Evolutionary conservation across 2,113 vertebrate genomes (phyloP).

Genomic region (Pteropus alecto): DNA sequence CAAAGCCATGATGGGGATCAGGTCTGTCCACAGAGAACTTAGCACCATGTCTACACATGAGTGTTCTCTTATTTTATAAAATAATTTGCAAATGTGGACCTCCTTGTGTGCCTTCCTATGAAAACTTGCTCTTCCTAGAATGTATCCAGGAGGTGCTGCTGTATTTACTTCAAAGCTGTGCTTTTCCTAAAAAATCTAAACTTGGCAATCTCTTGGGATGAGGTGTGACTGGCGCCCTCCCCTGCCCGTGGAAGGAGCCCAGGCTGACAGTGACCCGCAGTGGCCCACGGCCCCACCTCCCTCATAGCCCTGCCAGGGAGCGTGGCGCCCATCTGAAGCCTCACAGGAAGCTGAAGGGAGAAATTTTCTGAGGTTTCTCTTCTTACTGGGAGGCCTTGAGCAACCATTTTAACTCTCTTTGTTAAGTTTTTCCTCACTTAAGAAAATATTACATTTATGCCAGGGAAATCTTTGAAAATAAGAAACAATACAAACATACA

Average conservation of each 20-base stretch:
- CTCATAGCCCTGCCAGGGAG: not conserved
- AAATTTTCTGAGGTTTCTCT: not conserved
- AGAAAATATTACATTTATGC: not conserved
- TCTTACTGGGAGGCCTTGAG: not conserved
- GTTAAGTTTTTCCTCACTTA: not conserved
- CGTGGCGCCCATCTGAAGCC: not conserved
- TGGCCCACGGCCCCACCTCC: not conserved
- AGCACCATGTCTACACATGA: rapidly evolving
- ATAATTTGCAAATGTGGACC: not conserved
- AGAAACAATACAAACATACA: not conserved
- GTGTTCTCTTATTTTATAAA: not conserved
- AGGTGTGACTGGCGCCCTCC: not conserved
- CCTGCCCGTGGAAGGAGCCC: not conserved
- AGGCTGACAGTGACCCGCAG: not conserved
- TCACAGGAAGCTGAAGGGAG: not conserved
- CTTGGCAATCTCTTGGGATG: not conserved
- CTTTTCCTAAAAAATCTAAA: not conserved
- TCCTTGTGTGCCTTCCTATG: not conserved
- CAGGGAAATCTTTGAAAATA: not conserved
- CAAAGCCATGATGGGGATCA: not conserved
- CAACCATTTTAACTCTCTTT: not conserved
- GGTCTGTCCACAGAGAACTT: not conserved
- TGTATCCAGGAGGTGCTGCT: not conserved
- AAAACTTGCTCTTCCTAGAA: not conserved
- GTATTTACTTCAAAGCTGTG: not conserved